Base-by-base conservation (phyloP, 2,113 vertebrate species). In the Fregetta grallaria region DNA sequence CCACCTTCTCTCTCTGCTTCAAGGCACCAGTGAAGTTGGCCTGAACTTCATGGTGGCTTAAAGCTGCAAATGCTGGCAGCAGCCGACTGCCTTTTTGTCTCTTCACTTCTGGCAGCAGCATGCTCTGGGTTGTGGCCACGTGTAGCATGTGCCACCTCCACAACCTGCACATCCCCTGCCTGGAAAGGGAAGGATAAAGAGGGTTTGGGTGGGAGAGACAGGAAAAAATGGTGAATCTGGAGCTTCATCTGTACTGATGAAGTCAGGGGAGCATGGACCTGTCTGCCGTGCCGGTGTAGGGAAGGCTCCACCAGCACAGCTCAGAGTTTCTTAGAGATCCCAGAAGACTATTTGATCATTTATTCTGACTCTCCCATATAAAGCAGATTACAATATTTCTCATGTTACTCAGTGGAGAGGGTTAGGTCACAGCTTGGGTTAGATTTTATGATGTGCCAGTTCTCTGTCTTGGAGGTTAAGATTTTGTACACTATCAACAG, bases 31-130 rank as follows among this genome's bases (percentile, higher is more conserved):
- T 27, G 32, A 42, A n/a, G 19, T 7, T 88, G 81, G 13, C 45
- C 67, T 26, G 45, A 44, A 14, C 1, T 2, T 45, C 3, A 3
- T 7, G 50, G 7, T 34, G 30, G 44, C 2, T 13, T 42, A 61
- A 23, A 49, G 16, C 80, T 66, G 47, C 17, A 20, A 20, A 22
- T 11, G 13, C 66, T 72, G 66, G 40, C 62, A 85, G 92, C 55
- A 61, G 30, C 45, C 4, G 1, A 7, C 34, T 20, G 50, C 49
- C 9, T 56, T 75, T 77, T 61, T n/a, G 36, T 9, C 40, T 53
- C 26, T 11, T 53, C 5, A 1, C 6, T 40, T 32, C 72, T 80
- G 58, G 49, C 63, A 78, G 56, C 63, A 59, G 16, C 0, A 0
- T 20, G 11, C 45, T 90, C 38, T 68, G 58, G 44, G 40, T 8